Evolutionary conservation across 2,797 vertebrate species (phyloP).

Genomic region (Sebastes iracundus): DNA sequence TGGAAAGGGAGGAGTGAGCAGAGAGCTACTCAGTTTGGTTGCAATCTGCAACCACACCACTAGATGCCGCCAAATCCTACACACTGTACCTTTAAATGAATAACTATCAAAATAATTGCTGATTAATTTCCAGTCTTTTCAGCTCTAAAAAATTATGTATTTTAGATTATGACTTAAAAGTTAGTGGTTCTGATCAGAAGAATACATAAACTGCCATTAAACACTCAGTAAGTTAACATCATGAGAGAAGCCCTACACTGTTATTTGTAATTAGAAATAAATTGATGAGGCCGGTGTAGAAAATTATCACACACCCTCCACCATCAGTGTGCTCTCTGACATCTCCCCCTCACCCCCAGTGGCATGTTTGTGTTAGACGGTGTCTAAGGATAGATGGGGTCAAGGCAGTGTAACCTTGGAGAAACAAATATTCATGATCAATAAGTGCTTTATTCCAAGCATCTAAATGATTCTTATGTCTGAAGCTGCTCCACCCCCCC

Average conservation of each 20-base stretch:
- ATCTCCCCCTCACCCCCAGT: constrained; percentile 70
- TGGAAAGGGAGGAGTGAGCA: neutral
- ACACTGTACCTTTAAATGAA: neutral
- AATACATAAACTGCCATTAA: neutral
- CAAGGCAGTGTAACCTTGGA: constrained; percentile 82
- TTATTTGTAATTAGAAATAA: neutral
- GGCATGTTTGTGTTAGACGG: constrained; percentile 74
- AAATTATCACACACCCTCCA: constrained; percentile 28
- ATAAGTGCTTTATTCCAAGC: constrained; percentile 83
- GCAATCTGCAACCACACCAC: neutral
- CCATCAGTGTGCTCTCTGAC: constrained; percentile 59
- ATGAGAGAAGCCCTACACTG: neutral
- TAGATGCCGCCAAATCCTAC: neutral
- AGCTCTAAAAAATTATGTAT: neutral
- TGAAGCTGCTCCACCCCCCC: constrained; percentile 16
- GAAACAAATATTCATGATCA: constrained; percentile 88
- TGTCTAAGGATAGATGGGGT: constrained; percentile 80
- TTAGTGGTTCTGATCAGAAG: neutral
- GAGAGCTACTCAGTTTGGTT: neutral
- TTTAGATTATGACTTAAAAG: neutral
- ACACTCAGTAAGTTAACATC: neutral
- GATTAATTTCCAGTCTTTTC: neutral
- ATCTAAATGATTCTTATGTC: constrained; percentile 81
- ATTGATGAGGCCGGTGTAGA: constrained; percentile 11
- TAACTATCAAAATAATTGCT: neutral